phyloP scores from a whole-genome alignment of 2,113 vertebrate species.

The Oreamnos americanus region DNA sequence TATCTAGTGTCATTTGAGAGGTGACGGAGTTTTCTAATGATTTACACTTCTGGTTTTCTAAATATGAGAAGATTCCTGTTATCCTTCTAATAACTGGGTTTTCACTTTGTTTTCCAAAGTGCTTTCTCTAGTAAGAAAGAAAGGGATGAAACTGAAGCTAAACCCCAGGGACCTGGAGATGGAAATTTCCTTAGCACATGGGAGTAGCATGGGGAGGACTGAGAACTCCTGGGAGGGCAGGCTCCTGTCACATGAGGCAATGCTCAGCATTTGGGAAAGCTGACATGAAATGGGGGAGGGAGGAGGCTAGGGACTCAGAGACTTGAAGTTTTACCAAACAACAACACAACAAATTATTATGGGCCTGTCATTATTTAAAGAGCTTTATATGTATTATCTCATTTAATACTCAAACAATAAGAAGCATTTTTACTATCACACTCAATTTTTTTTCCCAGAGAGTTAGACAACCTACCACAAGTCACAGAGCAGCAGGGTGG shows the following conservation, averaged over 20 bases:
- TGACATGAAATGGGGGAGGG: neutral
- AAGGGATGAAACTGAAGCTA: neutral
- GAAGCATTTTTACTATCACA: neutral
- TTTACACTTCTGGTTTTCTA: neutral
- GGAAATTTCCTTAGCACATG: neutral
- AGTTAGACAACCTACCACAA: neutral
- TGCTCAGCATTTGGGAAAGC: neutral
- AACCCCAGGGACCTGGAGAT: neutral
- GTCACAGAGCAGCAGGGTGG: neutral
- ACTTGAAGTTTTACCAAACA: neutral
- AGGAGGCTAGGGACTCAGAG: neutral
- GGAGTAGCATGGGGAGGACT: too few relatives aligned
- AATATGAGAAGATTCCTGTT: neutral
- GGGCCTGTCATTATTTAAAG: neutral
- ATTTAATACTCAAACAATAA: neutral
- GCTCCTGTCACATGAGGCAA: neutral
- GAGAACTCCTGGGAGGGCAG: neutral
- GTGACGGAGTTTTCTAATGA: neutral
- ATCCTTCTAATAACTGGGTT: neutral
- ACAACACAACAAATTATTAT: neutral
- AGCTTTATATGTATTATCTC: neutral
- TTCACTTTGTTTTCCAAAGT: neutral
- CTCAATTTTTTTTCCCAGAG: neutral
- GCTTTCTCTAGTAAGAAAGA: neutral
- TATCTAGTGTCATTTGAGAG: neutral